Conservation (phyloP, 1,140 invertebrate species). For the Drosophila athabasca region DNA sequence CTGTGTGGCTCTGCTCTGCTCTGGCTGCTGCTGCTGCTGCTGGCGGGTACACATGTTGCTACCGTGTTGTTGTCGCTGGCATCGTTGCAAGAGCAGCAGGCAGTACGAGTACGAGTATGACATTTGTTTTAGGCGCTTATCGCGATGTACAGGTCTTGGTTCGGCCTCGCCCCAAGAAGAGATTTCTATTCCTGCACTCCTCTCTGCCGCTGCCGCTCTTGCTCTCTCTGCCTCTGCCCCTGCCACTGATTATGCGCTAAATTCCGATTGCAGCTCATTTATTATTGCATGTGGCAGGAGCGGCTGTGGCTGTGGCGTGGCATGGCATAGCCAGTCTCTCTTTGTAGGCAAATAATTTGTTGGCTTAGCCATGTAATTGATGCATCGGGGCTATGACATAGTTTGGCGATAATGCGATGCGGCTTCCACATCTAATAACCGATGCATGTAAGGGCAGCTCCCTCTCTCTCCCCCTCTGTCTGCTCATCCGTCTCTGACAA, state of each 20-base stretch:
- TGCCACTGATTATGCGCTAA: constrained; percentile 74
- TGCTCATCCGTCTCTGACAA: constrained; percentile 8
- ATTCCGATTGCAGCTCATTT: constrained; percentile 71
- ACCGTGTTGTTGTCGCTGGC: constrained; percentile 60
- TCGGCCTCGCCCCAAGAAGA: constrained; percentile 37
- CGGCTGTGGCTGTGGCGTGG: not conserved
- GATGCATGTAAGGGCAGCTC: constrained; percentile 9
- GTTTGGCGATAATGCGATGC: constrained; percentile 67
- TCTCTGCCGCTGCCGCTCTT: not conserved
- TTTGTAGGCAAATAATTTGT: constrained; percentile 64
- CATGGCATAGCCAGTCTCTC: not conserved
- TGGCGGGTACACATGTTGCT: constrained; percentile 66
- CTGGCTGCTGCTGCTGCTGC: constrained; percentile 2
- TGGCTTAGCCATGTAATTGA: constrained; percentile 70
- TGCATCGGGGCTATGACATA: constrained; percentile 75
- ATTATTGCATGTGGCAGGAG: constrained; percentile 43
- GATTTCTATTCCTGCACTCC: constrained; percentile 27
- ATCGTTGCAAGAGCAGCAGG: constrained; percentile 18
- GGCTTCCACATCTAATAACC: constrained; percentile 53
- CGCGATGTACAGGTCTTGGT: constrained; percentile 54
- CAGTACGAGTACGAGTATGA: constrained; percentile 58
- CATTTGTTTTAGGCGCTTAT: constrained; percentile 81
- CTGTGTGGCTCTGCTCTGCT: too few relatives aligned
- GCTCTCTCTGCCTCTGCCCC: constrained; percentile 5
- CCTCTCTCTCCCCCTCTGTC: constrained; percentile 8